Base-by-base conservation (phyloP, 2,888 invertebrate genomes). In the Xylophagus ater region DNA sequence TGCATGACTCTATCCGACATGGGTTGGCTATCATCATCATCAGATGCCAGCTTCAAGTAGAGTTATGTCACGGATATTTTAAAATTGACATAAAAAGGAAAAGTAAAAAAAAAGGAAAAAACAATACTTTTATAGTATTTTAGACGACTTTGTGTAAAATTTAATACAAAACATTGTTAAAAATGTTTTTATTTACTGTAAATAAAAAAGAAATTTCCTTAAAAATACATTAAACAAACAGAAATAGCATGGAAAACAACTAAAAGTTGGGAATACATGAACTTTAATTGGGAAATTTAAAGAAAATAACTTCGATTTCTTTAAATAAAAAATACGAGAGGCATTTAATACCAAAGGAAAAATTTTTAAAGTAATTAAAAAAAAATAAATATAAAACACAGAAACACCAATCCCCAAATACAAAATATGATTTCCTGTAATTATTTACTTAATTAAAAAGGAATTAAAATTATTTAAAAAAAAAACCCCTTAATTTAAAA, bases 1-100 rank as follows among this genome's bases (percentile, higher is more conserved):
- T 51, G 81, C 84, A 82, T 86, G 85, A 85, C 84, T 85, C 76
- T 84, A 81, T 72, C 80, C 57, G 48, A 55, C 81, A 54, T 84
- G 84, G 84, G 81, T 78, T 66, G 80, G 46, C 49, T 45, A 49
- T 32, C 47, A 53, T 38, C 50, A 48, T 38, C 49, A 46, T 45
- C 47, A 54, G 42, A 44, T 53, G 48, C 47, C 54, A 47, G 52
- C 58, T 41, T 49, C 54, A 34, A 59, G 56, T 47, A 59, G 63
- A 46, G 57, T 60, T 43, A 59, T 64, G 59, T 62, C 63, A 47
- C 59, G 64, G 47, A 63, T 63, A 53, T 63, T 63, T 43, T 63
- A 55, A 59, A 23, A 24, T 15, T 6, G 17, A 9, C n/a, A n/a
- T n/a, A n/a, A n/a, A n/a, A n/a, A 57, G 50, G 49, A 52, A 36